Percentiles rank a stretch among this genome's conserved stretches.
phyloP scores from a whole-genome alignment of 2,113 vertebrate genomes.

The Progne subis region DNA sequence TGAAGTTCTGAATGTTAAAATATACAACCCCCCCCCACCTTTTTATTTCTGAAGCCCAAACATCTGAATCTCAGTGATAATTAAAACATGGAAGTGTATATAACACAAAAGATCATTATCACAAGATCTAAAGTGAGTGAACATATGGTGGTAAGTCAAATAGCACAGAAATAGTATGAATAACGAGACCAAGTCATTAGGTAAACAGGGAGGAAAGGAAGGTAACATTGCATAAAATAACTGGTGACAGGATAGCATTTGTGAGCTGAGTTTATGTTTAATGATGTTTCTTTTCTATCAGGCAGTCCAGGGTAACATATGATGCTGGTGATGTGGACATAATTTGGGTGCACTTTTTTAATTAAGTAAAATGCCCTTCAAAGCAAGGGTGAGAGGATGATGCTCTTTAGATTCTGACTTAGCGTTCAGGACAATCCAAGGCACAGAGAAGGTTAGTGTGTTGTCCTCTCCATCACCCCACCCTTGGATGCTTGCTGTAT shows the following conservation, averaged over 20 bases:
- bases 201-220: constrained; percentile 30
- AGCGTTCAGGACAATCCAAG: background rate
- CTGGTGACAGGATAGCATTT: constrained; percentile 31
- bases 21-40: background rate
- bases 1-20: background rate
- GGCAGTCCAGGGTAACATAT: background rate
- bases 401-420: background rate
- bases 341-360: background rate
- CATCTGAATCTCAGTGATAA: constrained; percentile 5
- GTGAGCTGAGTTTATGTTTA: background rate
- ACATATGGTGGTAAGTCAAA: constrained; percentile 53
- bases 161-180: constrained; percentile 29
- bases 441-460: background rate
- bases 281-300: background rate
- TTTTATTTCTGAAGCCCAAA: background rate
- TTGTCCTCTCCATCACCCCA: background rate
- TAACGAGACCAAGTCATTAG: constrained; percentile 43
- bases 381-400: background rate
- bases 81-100: background rate
- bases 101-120: constrained; percentile 12
- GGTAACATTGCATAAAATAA: constrained; percentile 46
- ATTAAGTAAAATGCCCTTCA: constrained; percentile 17
- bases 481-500: background rate
- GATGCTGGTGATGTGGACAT: background rate
- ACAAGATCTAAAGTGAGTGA: background rate